These are phyloP conservation scores for Pterophyllum scalare DNA, from an alignment of 2,113 vertebrate genomes.

Conservation along the genomic window DNA sequence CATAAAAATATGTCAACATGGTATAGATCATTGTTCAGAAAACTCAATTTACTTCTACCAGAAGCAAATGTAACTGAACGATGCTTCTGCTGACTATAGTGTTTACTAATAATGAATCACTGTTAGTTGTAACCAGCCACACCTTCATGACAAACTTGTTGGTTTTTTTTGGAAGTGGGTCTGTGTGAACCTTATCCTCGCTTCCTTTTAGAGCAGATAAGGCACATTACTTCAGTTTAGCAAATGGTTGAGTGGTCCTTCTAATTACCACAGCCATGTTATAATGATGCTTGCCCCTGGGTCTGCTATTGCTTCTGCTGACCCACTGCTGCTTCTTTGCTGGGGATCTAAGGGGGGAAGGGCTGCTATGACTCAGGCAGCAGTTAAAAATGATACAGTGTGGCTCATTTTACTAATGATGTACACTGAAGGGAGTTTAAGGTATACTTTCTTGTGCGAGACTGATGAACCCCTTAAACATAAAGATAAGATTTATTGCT, in stretches of 20 bases:
- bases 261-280: conserved; percentile 67
- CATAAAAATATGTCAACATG: conserved; percentile 4
- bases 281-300: conserved; percentile 64
- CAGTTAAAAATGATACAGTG: conserved; percentile 26
- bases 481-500: not conserved
- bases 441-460: conserved; percentile 5
- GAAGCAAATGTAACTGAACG: not conserved
- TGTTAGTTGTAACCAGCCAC: not conserved
- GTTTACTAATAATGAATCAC: not conserved
- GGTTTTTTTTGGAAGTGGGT: conserved; percentile 16
- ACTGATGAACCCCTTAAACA: not conserved
- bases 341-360: conserved; percentile 38
- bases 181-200: conserved; percentile 15
- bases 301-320: conserved; percentile 57
- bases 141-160: conserved; percentile 22
- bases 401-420: not conserved
- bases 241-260: conserved; percentile 63
- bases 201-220: conserved; percentile 52
- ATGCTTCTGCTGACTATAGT: not conserved
- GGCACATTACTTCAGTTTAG: conserved; percentile 67
- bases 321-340: conserved; percentile 60
- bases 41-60: not conserved
- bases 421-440: conserved; percentile 18
- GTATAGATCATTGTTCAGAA: not conserved
- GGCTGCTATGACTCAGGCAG: conserved; percentile 37